Evolutionary conservation across 2,888 invertebrate genomes (phyloP).

Genomic region (Torymus texanus): DNA sequence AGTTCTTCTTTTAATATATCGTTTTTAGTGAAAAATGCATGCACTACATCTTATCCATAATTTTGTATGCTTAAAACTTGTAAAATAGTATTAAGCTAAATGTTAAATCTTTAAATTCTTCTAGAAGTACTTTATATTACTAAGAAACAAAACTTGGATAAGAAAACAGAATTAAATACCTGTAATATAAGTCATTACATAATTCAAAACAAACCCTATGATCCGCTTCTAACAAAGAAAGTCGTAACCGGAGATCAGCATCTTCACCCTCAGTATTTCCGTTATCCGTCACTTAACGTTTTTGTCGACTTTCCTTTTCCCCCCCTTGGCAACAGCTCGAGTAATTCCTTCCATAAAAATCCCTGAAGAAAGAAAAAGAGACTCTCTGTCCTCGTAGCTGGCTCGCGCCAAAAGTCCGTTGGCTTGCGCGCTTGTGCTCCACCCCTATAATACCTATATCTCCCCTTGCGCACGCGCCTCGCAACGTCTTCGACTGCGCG

Average conservation of each 20-base stretch:
- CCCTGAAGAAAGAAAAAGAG: not conserved
- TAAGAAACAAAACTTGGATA: no score
- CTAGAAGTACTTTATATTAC: no score
- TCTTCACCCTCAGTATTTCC: conserved; percentile 13
- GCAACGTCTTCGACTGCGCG: not conserved
- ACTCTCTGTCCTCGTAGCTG: conserved; percentile 9
- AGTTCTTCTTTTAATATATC: no score
- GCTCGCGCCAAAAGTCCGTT: conserved; percentile 63
- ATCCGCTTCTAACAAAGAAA: conserved; percentile 5
- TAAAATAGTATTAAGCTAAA: no score
- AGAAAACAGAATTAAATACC: no score
- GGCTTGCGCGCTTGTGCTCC: conserved; percentile 37
- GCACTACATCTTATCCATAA: no score
- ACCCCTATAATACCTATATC: conserved; percentile 20
- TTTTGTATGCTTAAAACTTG: no score
- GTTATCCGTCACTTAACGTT: conserved; percentile 17
- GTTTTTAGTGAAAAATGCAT: no score
- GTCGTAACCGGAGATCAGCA: not conserved
- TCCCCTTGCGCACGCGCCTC: not conserved
- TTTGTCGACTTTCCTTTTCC: conserved; percentile 3
- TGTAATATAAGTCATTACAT: conserved; percentile 1
- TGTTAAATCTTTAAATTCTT: no score
- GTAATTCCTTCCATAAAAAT: no score
- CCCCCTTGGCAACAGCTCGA: not conserved
- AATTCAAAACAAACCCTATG: conserved; percentile 10